Base-by-base conservation (phyloP, 2,113 vertebrate species). In the Glaucidium brasilianum region DNA sequence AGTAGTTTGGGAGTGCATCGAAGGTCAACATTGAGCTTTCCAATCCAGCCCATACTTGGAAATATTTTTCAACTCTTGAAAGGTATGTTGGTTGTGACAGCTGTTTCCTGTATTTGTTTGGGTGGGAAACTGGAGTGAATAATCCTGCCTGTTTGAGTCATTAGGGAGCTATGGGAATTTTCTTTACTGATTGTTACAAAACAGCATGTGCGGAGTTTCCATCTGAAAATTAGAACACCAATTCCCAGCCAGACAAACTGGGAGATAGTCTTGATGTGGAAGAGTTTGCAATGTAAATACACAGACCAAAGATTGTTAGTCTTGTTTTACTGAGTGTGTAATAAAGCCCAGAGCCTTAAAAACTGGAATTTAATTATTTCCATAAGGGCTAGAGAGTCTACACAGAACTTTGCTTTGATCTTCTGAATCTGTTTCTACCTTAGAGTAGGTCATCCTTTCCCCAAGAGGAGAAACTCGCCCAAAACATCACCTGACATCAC, bases 81-180 rank as follows among this genome's bases (percentile, higher is more conserved):
- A 91, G 84, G 76, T 85, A 67, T 76, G 63, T 87, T 7, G 16
- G 73, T 64, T 95, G 60, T 92, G 87, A 89, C 86, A 95, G 91
- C 93, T 95, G 93, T 71, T 96, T 94, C 94, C 91, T 22, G 8
- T 74, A 4, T 86, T 96, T 96, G 52, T 78, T 81, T 87, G 84
- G 52, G 69, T 89, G 87, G 88, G 64, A 96, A 91, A 73, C n/a
- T 39, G 47, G 64, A 88, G 43, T 32, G 87, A 90, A 89, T 74
- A 87, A 81, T 85, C 30, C 47, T 74, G 52, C 39, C 52, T 80
- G 25, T 76, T 76, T 0, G 0, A 91, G 63, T 92, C 87, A 85
- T 39, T 89, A 82, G 89, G 80, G 66, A 72, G 4, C 2, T 14
- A 27, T 6, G 64, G 88, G 76, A 91, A 81, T 91, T 91, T 78